phyloP scores from a whole-genome alignment of 2,888 invertebrate genomes.

The Spodoptera picta region DNA sequence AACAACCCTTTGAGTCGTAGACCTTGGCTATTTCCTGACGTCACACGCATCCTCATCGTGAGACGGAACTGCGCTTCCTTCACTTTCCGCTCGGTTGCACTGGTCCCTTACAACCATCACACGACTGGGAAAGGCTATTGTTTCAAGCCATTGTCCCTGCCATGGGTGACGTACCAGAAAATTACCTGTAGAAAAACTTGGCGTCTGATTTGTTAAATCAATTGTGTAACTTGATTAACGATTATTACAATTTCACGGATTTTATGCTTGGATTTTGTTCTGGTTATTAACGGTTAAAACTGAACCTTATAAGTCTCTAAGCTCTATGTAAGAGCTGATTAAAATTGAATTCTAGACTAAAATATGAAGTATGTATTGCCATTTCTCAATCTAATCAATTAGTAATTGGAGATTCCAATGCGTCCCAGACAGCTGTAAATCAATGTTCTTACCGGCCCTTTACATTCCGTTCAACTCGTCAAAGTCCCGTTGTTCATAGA shows the following conservation, averaged over 20 bases:
- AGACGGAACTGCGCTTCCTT: conserved; percentile 80
- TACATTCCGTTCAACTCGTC: conserved; percentile 28
- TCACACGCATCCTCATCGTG: conserved; percentile 62
- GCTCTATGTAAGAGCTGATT: no score
- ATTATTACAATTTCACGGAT: conserved; percentile 20
- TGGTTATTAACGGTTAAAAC: no score
- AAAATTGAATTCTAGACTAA: no score
- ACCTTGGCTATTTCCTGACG: conserved; percentile 59
- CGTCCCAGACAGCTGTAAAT: conserved; percentile 32
- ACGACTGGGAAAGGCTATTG: conserved; percentile 68
- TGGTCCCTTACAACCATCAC: conserved; percentile 64
- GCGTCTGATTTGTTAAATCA: conserved; percentile 28
- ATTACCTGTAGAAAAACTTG: conserved; percentile 37
- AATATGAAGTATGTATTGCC: not conserved
- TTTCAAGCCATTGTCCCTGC: conserved; percentile 67
- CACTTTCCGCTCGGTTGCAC: conserved; percentile 74
- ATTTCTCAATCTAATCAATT: conserved; percentile 22
- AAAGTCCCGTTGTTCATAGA: conserved; percentile 44
- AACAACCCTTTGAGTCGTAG: conserved; percentile 47
- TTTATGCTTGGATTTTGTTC: conserved; percentile 16
- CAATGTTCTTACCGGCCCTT: conserved; percentile 31
- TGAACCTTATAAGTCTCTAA: no score
- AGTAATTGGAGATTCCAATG: conserved; percentile 13
- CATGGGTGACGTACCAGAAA: conserved; percentile 55
- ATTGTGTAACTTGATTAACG: conserved; percentile 25